Evolutionary conservation across 2,113 vertebrate species (phyloP), one percentile per base, ranked within the genome.

Genomic region (Heterocephalus glaber): DNA sequence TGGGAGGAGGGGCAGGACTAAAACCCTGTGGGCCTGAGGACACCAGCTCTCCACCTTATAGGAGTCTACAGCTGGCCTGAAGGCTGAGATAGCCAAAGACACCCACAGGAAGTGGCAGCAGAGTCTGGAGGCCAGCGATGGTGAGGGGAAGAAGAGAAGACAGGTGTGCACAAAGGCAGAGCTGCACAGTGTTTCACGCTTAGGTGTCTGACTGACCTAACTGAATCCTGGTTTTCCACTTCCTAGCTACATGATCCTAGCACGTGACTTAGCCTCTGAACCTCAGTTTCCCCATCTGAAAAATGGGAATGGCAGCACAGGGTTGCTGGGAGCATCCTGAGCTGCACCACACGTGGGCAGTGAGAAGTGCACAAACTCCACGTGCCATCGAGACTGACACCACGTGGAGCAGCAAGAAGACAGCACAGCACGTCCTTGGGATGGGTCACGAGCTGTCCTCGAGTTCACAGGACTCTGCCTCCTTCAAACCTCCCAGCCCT

Each of bases 331-430:
- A 44, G 20, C 6, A 2, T 30, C 7, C 38, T 4, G 28, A n/a
- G 19, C 2, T 5, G 47, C 54, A 41, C 35, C 35, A 20, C 0
- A 20, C 5, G 72, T 13, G 17, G 24, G 56, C 30, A 0, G 44
- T 0, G 24, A 5, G 47, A 10, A 56, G 35, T 61, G 11, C 28
- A 1, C 0, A 1, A 0, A 22, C 2, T 68, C 10, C 13, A 35
- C 49, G 22, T 2, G 7, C 19, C 16, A 19, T 22, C 11, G 5
- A 10, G 80, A n/a, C 77, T 33, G 38, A n/a, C 1, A 41, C 26
- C 35, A 66, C 0, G 58, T 20, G 26, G 4, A 60, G 22, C 30
- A 22, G 30, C 4, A n/a, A 61, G 70, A 11, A 66, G 33, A n/a
- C 58, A 82, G 63, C 0, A n/a, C 58, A 82, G 63, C 0, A 0